Conservation (phyloP, 2,888 invertebrate genomes). For the Micoletzkya japonica region DNA sequence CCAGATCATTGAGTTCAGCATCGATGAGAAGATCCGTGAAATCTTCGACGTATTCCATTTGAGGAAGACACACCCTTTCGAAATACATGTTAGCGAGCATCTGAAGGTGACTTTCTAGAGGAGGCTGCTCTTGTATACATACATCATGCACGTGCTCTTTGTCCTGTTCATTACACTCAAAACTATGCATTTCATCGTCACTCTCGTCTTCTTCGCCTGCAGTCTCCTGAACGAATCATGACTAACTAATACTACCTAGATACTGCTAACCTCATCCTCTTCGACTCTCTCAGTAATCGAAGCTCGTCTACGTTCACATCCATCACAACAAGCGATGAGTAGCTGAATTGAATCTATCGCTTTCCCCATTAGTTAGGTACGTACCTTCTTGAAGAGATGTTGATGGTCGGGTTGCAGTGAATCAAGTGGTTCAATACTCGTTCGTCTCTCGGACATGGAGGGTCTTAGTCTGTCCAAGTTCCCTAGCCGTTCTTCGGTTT, state of each 20-base stretch:
- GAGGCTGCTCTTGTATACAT: background rate
- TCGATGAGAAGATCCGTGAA: conserved; percentile 56
- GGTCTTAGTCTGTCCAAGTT: conserved; percentile 20
- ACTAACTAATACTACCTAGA: conserved; percentile 9
- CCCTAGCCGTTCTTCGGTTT: conserved; percentile 35
- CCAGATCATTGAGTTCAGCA: conserved; percentile 62
- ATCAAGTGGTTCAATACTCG: conserved; percentile 18
- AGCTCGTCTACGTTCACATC: conserved; percentile 57
- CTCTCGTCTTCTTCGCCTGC: conserved; percentile 42
- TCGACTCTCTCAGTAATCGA: conserved; percentile 34
- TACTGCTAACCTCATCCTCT: conserved; percentile 21
- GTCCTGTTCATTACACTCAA: conserved; percentile 56
- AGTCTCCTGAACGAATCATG: background rate
- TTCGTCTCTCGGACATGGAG: conserved; percentile 9
- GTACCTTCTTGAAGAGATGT: conserved; percentile 50
- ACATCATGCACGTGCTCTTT: conserved; percentile 63
- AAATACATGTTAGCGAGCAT: conserved; percentile 60
- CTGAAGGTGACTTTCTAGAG: conserved; percentile 31
- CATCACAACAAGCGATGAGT: conserved; percentile 59
- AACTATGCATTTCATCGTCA: conserved; percentile 46
- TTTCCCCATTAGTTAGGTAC: background rate
- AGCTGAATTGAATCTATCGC: conserved; percentile 38
- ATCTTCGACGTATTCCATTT: conserved; percentile 62
- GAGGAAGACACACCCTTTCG: conserved; percentile 58
- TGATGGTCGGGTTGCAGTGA: conserved; percentile 33